phyloP scores from a whole-genome alignment of 2,113 vertebrate genomes.

The Xiphias gladius region DNA sequence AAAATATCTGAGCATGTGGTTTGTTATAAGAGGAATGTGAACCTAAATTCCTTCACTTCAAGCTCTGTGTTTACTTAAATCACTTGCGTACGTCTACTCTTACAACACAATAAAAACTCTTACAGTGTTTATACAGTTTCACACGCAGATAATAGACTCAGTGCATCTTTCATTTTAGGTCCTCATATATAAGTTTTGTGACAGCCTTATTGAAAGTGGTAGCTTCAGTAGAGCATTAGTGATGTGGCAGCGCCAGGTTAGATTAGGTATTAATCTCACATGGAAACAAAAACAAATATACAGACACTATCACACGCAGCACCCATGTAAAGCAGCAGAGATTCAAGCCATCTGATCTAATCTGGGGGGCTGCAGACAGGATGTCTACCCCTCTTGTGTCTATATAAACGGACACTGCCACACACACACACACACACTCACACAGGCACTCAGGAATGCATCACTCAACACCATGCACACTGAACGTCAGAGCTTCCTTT shows the following conservation, averaged over 20 bases:
- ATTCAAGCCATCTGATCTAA: conserved; percentile 69
- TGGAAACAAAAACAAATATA: conserved; percentile 3
- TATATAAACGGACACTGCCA: conserved; percentile 66
- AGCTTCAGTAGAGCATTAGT: background rate
- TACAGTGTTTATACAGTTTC: background rate
- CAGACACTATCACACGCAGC: background rate
- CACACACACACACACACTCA: conserved; percentile 28
- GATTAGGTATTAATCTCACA: conserved; percentile 14
- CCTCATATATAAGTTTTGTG: background rate
- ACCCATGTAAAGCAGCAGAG: conserved; percentile 30
- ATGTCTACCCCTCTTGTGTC: conserved; percentile 70
- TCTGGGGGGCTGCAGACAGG: conserved; percentile 70
- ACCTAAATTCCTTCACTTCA: conserved; percentile 20
- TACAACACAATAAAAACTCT: background rate
- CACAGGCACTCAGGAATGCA: conserved; percentile 72
- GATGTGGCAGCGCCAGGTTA: background rate
- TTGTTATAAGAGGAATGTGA: conserved; percentile 38
- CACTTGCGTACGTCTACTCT: background rate
- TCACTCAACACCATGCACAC: conserved; percentile 65
- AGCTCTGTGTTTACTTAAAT: conserved; percentile 6
- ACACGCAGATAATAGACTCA: background rate
- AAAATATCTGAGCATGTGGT: conserved; percentile 39
- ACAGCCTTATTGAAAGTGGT: background rate
- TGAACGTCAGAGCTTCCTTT: conserved; percentile 62
- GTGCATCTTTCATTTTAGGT: background rate